Evolutionary conservation across 2,888 invertebrate genomes (phyloP), one percentile per base, ranked within the genome.

Genomic region (Drosophila formosana): DNA sequence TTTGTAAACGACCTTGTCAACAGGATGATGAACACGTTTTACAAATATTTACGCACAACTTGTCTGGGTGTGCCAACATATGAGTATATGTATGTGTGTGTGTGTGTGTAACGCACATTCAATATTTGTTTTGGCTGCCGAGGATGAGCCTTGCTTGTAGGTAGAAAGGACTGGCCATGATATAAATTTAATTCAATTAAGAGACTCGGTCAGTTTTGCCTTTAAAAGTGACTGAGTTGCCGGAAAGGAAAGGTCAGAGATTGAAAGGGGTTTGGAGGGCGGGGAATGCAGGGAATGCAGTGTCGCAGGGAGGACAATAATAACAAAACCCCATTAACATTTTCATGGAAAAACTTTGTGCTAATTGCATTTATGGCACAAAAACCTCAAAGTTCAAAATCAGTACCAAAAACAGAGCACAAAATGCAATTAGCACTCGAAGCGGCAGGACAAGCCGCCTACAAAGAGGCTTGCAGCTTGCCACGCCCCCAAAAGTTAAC

Each of bases 1-100:
- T 71, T 78, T 74, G 78, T 85, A 85, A 85, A 74, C 72, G 80
- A 82, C 82, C 85, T 83, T 83, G 82, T 83, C 85, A 82, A 85
- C 85, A 82, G 80, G 64, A 82, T 82, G 82, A 80, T 83, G 78
- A 82, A 85, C 82, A 83, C 80, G 78, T 71, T 85, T 76, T 63
- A 66, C 83, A 83, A 85, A 83, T 78, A 83, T 85, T 83, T 83
- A 72, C 66, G 26, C 37, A 62, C 61, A 66, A 56, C 66, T 58
- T 63, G 52, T 25, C 34, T 32, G 28, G 50, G 37, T 61, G 51
- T 68, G 50, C 39, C 39, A 18, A n/a, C 61, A 49, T 46, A 7
- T 58, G 47, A 52, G 46, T 26, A n/a, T 18, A n/a, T 50, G 60
- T 30, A 7, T 46, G 25, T n/a, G 13, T 63, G 30, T 55, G 41